Conservation (phyloP, 2,797 vertebrate species). For the Phoxinus dragarum region DNA sequence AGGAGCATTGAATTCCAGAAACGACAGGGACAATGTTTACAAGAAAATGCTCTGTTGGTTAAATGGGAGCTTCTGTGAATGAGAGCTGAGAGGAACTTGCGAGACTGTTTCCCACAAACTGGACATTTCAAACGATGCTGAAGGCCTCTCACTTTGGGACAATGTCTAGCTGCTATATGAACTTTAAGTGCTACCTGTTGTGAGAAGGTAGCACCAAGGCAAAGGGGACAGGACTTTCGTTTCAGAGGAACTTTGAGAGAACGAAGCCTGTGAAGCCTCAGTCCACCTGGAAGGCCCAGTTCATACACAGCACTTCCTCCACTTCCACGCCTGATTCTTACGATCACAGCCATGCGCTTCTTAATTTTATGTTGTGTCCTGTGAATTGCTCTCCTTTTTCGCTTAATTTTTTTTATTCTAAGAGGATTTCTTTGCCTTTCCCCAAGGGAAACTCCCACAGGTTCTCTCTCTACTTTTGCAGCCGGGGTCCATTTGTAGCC, state of each 20-base stretch:
- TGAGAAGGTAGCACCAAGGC: conserved; percentile 80
- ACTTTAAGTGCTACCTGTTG: conserved; percentile 81
- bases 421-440: conserved; percentile 69
- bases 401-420: conserved; percentile 71
- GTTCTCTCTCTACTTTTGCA: conserved; percentile 69
- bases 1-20: conserved; percentile 84
- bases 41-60: conserved; percentile 81
- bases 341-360: conserved; percentile 78
- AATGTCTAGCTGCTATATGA: conserved; percentile 83
- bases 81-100: conserved; percentile 79
- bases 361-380: conserved; percentile 72
- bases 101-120: conserved; percentile 83
- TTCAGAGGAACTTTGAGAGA: conserved; percentile 81
- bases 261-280: conserved; percentile 77
- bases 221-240: conserved; percentile 81
- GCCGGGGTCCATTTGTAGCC: conserved; percentile 74
- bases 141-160: conserved; percentile 72
- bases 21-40: conserved; percentile 77
- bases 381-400: conserved; percentile 72
- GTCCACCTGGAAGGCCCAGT: conserved; percentile 77
- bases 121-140: conserved; percentile 78
- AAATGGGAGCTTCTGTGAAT: conserved; percentile 82
- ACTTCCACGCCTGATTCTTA: conserved; percentile 78
- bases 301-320: conserved; percentile 78
- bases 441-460: conserved; percentile 48